Evolutionary conservation across 2,888 invertebrate species (phyloP), one percentile per base, ranked within the genome.

Genomic region (Sinhomidia bicolor): DNA sequence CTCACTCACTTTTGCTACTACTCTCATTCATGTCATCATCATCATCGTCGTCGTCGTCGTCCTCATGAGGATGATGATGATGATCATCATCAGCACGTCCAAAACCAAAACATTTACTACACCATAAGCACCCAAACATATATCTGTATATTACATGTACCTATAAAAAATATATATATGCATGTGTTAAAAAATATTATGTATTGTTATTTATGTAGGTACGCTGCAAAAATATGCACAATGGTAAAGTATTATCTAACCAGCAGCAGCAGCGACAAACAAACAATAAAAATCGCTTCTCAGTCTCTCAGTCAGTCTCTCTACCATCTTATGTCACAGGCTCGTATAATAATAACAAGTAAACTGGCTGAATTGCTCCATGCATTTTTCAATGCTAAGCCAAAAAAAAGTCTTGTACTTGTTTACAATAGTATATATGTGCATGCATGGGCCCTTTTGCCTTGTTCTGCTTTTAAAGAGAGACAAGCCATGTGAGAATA

Each of bases 11-110:
- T 36, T 6, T 14, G 9, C 36, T 6, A 10, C 44, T 47, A 57
- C 62, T 51, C 51, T 51, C 76, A 76, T 76, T 76, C 76, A 76
- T 76, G 76, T 54, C 76, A 76, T 76, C 76, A 76, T 54, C 29
- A 54, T 76, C 54, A 36, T 29, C 29, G 20, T 29, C 54, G 20
- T 71, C 71, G 44, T 71, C 20, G 26, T 23, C 44, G 20, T 54
- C 54, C 17, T 54, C 54, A 17, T 54, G 0, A 1, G n/a, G n/a
- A 41, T 47, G 47, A 47, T 47, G 12, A 20, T 17, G n/a, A 29
- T 65, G 26, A 68, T 68, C 68, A 68, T 68, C 41, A 71, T 44
- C 26, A 47, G 2, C 23, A 74, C 2, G 10, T 51, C 51, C 47
- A 76, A 29, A 54, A n/a, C n/a, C n/a, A n/a, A n/a, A 44, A 29